Conservation (phyloP, 2,797 vertebrate genomes). For the Chromis chromis region DNA sequence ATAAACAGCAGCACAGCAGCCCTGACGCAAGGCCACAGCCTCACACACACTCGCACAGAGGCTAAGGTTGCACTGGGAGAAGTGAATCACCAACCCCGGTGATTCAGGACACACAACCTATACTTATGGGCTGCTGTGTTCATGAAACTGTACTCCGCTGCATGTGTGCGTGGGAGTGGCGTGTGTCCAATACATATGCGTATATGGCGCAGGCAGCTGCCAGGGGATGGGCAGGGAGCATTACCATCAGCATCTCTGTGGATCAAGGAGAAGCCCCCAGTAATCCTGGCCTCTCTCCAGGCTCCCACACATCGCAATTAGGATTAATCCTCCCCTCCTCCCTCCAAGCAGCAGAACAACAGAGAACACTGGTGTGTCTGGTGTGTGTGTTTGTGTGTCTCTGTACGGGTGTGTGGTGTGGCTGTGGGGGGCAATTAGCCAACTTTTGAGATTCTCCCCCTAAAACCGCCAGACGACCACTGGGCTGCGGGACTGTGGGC, state of each 20-base stretch:
- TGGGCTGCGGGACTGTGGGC: constrained; percentile 70
- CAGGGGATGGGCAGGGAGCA: constrained; percentile 72
- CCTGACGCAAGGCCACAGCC: constrained; percentile 75
- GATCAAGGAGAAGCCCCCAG: constrained; percentile 81
- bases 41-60: constrained; percentile 66
- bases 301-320: constrained; percentile 82
- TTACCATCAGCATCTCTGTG: constrained; percentile 82
- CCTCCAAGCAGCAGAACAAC: constrained; percentile 67
- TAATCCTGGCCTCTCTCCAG: constrained; percentile 83
- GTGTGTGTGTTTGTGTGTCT: constrained; percentile 47
- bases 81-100: constrained; percentile 79
- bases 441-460: constrained; percentile 69
- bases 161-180: constrained; percentile 65
- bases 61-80: constrained; percentile 71
- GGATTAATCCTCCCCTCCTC: constrained; percentile 77
- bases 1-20: constrained; percentile 73
- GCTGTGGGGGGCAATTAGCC: constrained; percentile 75
- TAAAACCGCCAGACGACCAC: constrained; percentile 77
- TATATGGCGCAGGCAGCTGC: constrained; percentile 59
- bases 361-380: constrained; percentile 47
- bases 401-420: constrained; percentile 52
- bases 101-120: constrained; percentile 78
- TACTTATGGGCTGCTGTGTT: constrained; percentile 81
- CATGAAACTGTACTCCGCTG: constrained; percentile 70
- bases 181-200: constrained; percentile 51